Percentiles rank a stretch among this genome's conserved stretches.
Conservation (phyloP, 2,797 vertebrate species). For the Coregonus suidteri region DNA sequence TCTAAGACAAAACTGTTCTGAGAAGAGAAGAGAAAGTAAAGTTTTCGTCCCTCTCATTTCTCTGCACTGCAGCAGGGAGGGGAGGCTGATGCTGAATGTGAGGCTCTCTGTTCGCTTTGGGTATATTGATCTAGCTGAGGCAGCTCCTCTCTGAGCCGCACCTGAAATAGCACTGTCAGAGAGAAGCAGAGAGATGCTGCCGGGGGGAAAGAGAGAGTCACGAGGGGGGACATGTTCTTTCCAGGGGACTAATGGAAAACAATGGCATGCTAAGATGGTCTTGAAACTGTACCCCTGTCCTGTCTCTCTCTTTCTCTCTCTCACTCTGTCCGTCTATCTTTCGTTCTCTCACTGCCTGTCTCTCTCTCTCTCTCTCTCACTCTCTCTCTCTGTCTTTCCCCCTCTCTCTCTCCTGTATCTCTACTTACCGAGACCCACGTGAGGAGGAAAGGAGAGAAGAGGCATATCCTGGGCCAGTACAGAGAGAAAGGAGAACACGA, state of each 20-base stretch:
- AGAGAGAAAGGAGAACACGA: constrained; percentile 21
- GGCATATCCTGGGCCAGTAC: background rate
- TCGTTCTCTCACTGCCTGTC: too few species aligned
- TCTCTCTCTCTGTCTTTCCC: background rate
- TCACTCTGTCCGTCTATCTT: too few species aligned
- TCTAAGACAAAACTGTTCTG: too few species aligned
- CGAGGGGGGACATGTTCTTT: background rate
- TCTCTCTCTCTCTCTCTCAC: too few species aligned
- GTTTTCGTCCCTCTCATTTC: background rate
- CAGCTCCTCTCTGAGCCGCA: constrained; percentile 36
- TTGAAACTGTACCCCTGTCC: background rate
- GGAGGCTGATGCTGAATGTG: constrained; percentile 19
- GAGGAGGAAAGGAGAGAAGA: constrained; percentile 6
- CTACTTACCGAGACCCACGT: background rate
- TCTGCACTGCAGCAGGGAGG: constrained; percentile 52
- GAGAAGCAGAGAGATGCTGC: background rate
- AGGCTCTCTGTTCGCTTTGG: constrained; percentile 48
- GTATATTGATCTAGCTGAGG: constrained; percentile 69
- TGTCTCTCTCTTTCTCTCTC: background rate
- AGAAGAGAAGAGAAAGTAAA: background rate
- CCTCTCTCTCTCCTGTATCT: background rate
- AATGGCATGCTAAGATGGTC: background rate
- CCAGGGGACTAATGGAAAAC: background rate
- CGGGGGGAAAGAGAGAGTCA: background rate
- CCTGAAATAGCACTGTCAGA: constrained; percentile 71